These are phyloP conservation scores for Neodon shergylaensis DNA, from an alignment of 2,113 vertebrate genomes.

Conservation along the genomic window DNA sequence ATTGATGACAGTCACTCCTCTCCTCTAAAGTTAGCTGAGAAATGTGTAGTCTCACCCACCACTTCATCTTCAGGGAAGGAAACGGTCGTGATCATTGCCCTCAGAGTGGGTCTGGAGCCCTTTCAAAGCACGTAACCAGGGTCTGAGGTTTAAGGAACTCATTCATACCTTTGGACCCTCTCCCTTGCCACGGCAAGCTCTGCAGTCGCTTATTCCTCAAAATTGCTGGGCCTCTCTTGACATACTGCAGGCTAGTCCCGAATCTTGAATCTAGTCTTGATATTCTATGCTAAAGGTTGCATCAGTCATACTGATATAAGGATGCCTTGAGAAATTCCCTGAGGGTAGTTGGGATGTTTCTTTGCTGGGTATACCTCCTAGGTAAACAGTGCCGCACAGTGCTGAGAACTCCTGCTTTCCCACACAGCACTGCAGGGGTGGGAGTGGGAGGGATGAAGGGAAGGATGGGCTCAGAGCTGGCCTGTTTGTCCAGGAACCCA, in stretches of 20 bases:
- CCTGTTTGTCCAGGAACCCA: not conserved
- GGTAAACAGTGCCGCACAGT: not conserved
- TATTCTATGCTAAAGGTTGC: constrained; percentile 4
- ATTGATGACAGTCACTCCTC: not conserved
- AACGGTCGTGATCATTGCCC: not conserved
- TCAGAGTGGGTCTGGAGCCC: not conserved
- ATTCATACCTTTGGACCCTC: not conserved
- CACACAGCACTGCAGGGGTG: no score
- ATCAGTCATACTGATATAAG: not conserved
- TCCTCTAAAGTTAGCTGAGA: not conserved
- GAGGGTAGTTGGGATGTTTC: not conserved
- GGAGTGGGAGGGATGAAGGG: no score
- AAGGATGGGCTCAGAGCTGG: not conserved
- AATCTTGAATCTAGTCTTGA: constrained; percentile 43
- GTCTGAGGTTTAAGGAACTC: constrained; percentile 41
- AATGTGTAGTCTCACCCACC: not conserved
- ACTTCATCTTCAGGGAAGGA: not conserved
- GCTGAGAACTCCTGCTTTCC: not conserved
- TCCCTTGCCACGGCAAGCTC: not conserved
- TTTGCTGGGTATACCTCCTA: not conserved
- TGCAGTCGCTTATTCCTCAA: not conserved
- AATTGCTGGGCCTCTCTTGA: not conserved
- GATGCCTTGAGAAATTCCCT: not conserved
- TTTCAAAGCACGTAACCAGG: not conserved
- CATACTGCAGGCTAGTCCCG: not conserved